Evolutionary conservation across 2,888 invertebrate species (phyloP).

Genomic region (Margaritifera margaritifera): DNA sequence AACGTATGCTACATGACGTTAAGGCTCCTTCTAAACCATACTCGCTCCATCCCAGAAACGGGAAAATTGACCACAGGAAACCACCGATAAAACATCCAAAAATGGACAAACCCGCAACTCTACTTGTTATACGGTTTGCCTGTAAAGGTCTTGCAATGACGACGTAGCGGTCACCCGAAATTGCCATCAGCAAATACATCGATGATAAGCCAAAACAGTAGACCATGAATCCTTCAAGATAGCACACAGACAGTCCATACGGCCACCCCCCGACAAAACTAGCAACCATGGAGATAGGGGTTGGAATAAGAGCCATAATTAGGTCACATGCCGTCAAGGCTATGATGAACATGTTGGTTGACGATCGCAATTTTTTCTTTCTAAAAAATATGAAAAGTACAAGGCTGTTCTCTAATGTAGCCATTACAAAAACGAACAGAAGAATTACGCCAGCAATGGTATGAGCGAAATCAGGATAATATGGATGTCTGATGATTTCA

Average conservation of each 20-base stretch:
- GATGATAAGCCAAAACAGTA: conserved; percentile 56
- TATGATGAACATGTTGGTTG: conserved; percentile 60
- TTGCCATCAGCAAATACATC: conserved; percentile 57
- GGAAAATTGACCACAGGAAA: conserved; percentile 56
- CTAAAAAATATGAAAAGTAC: conserved; percentile 44
- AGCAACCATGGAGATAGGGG: conserved; percentile 39
- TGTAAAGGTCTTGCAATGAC: conserved; percentile 57
- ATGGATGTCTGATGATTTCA: conserved; percentile 14
- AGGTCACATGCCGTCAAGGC: conserved; percentile 52
- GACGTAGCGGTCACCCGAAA: conserved; percentile 61
- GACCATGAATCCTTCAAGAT: conserved; percentile 55
- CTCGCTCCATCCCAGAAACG: conserved; percentile 61
- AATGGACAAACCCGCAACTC: conserved; percentile 38
- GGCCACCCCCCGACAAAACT: conserved; percentile 43
- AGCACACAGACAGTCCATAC: conserved; percentile 45
- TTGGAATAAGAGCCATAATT: conserved; percentile 42
- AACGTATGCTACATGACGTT: conserved; percentile 51
- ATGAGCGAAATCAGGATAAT: conserved; percentile 23
- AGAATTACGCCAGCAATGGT: conserved; percentile 21
- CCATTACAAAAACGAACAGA: conserved; percentile 28
- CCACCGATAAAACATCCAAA: conserved; percentile 40
- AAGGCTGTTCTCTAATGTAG: conserved; percentile 41
- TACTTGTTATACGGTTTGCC: conserved; percentile 43
- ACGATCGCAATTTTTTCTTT: conserved; percentile 49
- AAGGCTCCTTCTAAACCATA: conserved; percentile 54